Evolutionary conservation across 1,140 invertebrate species (phyloP), one percentile per base, ranked within the genome.

Genomic region (Frieseomelitta varia): DNA sequence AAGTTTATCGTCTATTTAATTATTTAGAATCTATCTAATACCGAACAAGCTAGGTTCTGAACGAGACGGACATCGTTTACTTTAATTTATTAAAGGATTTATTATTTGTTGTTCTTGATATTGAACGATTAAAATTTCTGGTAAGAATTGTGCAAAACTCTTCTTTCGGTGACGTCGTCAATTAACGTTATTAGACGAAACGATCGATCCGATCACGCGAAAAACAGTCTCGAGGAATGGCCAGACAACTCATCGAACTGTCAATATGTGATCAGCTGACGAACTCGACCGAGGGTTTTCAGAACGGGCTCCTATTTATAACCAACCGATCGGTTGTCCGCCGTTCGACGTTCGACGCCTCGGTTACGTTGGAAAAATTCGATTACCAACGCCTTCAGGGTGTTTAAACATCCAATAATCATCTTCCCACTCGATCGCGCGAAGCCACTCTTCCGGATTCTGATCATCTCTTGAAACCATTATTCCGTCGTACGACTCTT

Each of bases 191-290:
- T 47, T 47, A 47, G 39, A 47, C 19, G 0, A n/a, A 30, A 51
- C 63, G 51, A 39, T 51, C n/a, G 39, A 14, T 56, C 79, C 88
- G 88, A 88, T 88, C 86, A 77, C 58, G 1, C 21, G 53, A 56
- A 72, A n/a, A 73, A 27, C 71, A 55, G 68, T 80, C 77, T 78
- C 71, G 85, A 83, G 67, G 80, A 82, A 78, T 78, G 81, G 69
- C 78, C 74, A 86, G 85, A 27, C 77, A 83, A 91, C 87, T 93
- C 93, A 93, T 94, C 92, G 91, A 81, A 91, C 85, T 90, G 92
- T 94, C 92, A 94, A 94, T 94, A 93, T 92, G 90, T 93, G 92
- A 94, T 92, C 92, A 94, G 93, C 93, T 93, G 93, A 93, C 91
- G 88, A 72, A 75, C 84, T 87, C 85, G 78, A 63, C 67, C 73